Evolutionary conservation across 53 echinoderm and acorn worm species (phyloP).

Genomic region (Pentamera pediparva): DNA sequence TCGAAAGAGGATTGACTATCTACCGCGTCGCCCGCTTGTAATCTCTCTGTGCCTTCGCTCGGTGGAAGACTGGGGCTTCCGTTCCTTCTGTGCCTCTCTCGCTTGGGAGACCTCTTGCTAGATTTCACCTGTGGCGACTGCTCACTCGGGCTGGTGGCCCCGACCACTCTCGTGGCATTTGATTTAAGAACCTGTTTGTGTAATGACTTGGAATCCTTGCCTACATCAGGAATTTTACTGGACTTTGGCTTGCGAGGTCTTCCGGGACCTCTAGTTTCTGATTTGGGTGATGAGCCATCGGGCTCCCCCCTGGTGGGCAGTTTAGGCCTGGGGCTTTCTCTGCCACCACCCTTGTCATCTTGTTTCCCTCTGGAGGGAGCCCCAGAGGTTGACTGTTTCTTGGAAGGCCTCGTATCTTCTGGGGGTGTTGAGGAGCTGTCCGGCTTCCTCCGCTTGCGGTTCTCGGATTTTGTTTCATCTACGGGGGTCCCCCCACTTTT

Average conservation of each 20-base stretch:
- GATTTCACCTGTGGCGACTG: not conserved
- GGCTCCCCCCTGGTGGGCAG: not conserved
- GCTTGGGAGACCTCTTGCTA: slow-evolving; percentile 6
- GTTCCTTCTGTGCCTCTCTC: not conserved
- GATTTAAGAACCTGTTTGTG: slow-evolving; percentile 5
- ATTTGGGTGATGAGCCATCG: not conserved
- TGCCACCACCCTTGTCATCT: not conserved
- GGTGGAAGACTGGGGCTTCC: not conserved
- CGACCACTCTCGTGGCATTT: slow-evolving; percentile 9
- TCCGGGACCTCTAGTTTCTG: not conserved
- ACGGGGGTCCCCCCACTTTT: slow-evolving; percentile 46
- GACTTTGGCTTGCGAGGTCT: not conserved
- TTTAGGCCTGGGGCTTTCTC: not conserved
- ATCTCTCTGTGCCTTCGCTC: not conserved
- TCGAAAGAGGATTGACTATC: not conserved
- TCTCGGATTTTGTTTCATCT: slow-evolving; percentile 82
- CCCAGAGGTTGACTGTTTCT: not conserved
- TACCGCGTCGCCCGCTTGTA: not conserved
- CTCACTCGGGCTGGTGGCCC: not conserved
- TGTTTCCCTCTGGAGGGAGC: not conserved
- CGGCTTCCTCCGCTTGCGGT: slow-evolving; percentile 76
- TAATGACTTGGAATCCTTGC: slow-evolving; percentile 7
- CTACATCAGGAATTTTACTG: not conserved
- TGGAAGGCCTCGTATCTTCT: slow-evolving; percentile 19
- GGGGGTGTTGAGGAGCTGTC: slow-evolving; percentile 28